Percentiles rank a stretch among this genome's conserved stretches.
Evolutionary conservation across 2,113 vertebrate genomes (phyloP).

Genomic region (Platysteira castanea): DNA sequence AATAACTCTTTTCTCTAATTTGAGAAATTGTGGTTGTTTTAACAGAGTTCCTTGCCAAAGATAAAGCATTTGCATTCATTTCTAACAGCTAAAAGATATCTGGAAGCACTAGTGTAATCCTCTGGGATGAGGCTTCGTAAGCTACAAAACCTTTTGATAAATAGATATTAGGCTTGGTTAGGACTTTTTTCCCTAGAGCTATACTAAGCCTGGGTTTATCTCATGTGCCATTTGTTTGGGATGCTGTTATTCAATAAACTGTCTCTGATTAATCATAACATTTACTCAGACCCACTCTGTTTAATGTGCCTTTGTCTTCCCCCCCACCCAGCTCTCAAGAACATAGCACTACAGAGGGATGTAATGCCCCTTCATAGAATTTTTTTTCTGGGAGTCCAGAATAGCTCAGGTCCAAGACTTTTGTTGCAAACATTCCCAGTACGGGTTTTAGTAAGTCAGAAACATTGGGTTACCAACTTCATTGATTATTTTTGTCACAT

Average conservation of each 20-base stretch:
- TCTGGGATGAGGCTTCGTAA: background rate
- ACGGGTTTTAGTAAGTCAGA: background rate
- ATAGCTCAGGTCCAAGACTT: background rate
- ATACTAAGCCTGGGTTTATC: constrained; percentile 5
- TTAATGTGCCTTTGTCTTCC: background rate
- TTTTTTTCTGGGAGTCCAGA: background rate
- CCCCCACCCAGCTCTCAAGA: background rate
- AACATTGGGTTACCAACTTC: background rate
- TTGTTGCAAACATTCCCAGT: background rate
- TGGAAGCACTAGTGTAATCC: background rate
- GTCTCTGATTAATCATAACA: constrained; percentile 1
- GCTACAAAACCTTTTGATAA: background rate
- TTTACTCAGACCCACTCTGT: background rate
- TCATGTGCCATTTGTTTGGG: background rate
- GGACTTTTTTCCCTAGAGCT: background rate
- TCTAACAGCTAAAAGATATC: background rate
- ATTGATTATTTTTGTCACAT: constrained; percentile 47
- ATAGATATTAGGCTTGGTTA: background rate
- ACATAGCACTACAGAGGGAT: background rate
- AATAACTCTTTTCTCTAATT: background rate
- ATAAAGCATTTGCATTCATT: background rate
- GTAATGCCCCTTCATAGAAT: background rate
- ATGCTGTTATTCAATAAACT: constrained; percentile 33
- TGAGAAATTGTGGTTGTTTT: background rate
- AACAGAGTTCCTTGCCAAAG: background rate